These are phyloP conservation scores for Eurystomus gularis DNA, from an alignment of 2,113 vertebrate genomes.

Conservation along the genomic window DNA sequence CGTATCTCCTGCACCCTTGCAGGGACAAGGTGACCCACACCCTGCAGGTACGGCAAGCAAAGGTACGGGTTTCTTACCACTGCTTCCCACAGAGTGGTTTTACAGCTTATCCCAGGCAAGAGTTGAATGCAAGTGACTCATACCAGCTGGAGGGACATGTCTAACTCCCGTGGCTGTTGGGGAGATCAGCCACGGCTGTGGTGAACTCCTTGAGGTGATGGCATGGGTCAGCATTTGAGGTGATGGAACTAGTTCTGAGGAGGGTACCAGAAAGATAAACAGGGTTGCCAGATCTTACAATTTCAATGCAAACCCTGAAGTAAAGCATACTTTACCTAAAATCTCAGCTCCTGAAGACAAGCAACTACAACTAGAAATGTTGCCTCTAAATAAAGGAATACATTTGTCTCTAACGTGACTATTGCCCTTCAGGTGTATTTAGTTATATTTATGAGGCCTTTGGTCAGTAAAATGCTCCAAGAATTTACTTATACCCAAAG, in stretches of 20 bases:
- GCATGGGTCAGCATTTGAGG: not conserved
- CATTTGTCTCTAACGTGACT: not conserved
- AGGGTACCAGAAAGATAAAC: not conserved
- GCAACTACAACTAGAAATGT: not conserved
- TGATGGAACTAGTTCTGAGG: not conserved
- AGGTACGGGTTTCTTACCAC: not conserved
- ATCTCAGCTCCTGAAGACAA: not conserved
- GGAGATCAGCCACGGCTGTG: not conserved
- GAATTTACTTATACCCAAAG: not conserved
- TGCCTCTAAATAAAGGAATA: not conserved
- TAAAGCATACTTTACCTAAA: not conserved
- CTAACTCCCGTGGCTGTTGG: fast-evolving
- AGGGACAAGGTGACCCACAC: not conserved
- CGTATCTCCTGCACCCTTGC: fast-evolving
- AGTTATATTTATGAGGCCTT: not conserved
- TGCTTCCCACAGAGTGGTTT: not conserved
- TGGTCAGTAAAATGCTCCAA: not conserved
- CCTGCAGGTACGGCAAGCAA: not conserved
- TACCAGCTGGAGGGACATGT: not conserved
- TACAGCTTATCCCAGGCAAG: not conserved
- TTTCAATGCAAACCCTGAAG: not conserved
- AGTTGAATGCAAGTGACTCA: not conserved
- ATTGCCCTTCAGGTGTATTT: not conserved
- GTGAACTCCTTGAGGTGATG: not conserved
- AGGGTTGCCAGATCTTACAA: not conserved